Percentiles rank a stretch among this genome's conserved stretches.
phyloP scores from a whole-genome alignment of 2,113 vertebrate species.

The Gopherus evgoodei region DNA sequence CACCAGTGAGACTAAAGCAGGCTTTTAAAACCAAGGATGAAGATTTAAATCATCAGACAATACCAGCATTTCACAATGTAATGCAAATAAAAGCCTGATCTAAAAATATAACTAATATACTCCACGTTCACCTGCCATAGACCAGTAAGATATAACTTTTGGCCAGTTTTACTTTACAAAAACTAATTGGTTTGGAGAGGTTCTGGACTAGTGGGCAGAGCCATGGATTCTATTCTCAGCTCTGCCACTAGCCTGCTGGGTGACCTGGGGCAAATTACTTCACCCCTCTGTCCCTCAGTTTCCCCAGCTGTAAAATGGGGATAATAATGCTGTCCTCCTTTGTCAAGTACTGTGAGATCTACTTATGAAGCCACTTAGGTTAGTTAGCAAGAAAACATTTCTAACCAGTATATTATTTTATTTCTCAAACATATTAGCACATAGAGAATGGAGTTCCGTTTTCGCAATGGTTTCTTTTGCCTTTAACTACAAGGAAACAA shows the following conservation, averaged over 20 bases:
- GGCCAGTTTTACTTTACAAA: neutral
- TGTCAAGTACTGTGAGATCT: neutral
- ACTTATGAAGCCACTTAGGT: neutral
- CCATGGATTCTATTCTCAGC: neutral
- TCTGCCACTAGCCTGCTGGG: neutral
- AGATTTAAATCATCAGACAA: conserved; percentile 14
- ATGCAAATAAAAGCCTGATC: neutral
- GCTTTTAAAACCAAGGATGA: conserved; percentile 10
- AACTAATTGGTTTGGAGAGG: neutral
- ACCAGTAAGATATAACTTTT: neutral
- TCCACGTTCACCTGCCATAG: neutral
- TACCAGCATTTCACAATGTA: conserved; percentile 2
- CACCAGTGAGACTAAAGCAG: conserved; percentile 15
- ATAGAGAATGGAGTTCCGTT: neutral
- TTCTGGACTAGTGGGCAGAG: neutral
- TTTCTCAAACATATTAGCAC: neutral
- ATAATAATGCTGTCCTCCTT: neutral
- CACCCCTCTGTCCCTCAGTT: neutral
- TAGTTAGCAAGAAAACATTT: neutral
- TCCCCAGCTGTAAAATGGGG: neutral
- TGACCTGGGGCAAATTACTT: neutral
- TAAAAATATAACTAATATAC: neutral
- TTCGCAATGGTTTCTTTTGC: neutral
- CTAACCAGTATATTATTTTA: neutral
- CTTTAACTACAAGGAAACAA: neutral